These are phyloP conservation scores for Rhea pennata DNA, from an alignment of 2,113 vertebrate genomes.

Conservation along the genomic window DNA sequence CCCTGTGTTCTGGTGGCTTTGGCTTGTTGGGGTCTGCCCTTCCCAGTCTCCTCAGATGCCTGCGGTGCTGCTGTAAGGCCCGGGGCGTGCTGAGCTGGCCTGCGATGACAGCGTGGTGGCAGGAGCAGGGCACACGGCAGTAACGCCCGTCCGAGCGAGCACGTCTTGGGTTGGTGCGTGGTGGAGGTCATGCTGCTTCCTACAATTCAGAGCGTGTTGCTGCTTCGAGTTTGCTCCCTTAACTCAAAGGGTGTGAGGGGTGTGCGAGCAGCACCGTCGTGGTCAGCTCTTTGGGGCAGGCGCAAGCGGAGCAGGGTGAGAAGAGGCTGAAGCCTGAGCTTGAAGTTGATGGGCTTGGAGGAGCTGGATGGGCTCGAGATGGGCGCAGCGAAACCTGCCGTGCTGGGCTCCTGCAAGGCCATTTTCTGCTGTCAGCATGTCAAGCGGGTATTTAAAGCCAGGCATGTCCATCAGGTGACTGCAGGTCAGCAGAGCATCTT, in stretches of 20 bases:
- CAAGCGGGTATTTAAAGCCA: neutral
- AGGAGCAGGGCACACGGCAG: no score
- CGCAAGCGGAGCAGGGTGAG: neutral
- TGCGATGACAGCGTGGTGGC: no score
- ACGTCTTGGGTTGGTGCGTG: no score
- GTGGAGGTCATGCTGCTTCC: no score
- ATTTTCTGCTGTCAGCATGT: no score
- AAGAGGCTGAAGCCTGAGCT: neutral
- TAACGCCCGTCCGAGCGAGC: no score
- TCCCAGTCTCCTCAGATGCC: neutral
- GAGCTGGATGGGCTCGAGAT: neutral
- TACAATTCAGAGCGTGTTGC: no score
- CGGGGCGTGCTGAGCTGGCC: no score
- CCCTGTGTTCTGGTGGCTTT: neutral
- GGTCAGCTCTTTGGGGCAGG: neutral
- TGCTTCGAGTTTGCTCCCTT: no score
- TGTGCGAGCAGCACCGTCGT: fast-evolving
- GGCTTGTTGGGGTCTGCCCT: fast-evolving
- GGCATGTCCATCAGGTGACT: no score
- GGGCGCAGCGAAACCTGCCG: neutral
- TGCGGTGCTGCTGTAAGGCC: neutral
- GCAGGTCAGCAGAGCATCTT: neutral
- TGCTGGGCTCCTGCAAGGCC: neutral
- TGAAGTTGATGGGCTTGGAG: neutral
- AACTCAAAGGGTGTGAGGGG: fast-evolving